These are phyloP conservation scores for Cacoxenus indagator DNA, from an alignment of 2,888 invertebrate species.

Conservation along the genomic window DNA sequence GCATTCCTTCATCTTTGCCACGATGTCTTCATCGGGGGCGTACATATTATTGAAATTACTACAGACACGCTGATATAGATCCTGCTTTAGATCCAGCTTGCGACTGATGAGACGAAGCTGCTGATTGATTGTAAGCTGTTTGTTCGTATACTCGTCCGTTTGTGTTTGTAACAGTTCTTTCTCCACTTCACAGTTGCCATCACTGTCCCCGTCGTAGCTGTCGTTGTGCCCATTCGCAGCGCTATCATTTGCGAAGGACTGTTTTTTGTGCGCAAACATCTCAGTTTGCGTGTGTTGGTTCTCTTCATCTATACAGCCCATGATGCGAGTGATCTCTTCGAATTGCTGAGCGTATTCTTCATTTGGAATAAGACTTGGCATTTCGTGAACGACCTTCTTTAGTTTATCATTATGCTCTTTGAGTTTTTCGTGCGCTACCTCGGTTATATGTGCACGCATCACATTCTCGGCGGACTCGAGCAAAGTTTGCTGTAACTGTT, in stretches of 20 bases:
- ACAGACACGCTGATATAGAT: slow-evolving; percentile 65
- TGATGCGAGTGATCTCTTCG: slow-evolving; percentile 48
- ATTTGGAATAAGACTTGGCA: slow-evolving; percentile 70
- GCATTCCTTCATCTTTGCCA: slow-evolving; percentile 76
- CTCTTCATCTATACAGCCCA: slow-evolving; percentile 57
- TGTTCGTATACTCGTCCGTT: slow-evolving; percentile 62
- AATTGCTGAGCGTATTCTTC: slow-evolving; percentile 27
- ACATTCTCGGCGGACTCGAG: slow-evolving; percentile 81
- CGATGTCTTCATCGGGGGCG: slow-evolving; percentile 64
- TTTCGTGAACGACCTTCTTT: slow-evolving; percentile 74
- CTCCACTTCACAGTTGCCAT: slow-evolving; percentile 56
- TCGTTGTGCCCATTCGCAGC: neutral
- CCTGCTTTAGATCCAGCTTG: slow-evolving; percentile 65
- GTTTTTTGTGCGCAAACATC: slow-evolving; percentile 52
- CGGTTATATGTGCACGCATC: slow-evolving; percentile 79
- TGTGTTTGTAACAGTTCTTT: slow-evolving; percentile 57
- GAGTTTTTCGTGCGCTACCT: slow-evolving; percentile 79
- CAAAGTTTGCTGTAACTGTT: slow-evolving; percentile 76
- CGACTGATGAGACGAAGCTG: slow-evolving; percentile 77
- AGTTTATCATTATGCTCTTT: slow-evolving; percentile 75
- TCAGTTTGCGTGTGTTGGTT: slow-evolving; percentile 55
- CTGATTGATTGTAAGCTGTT: slow-evolving; percentile 75
- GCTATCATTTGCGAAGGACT: neutral
- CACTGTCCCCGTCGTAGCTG: slow-evolving; percentile 72
- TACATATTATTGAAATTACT: slow-evolving; percentile 59